phyloP scores from a whole-genome alignment of 2,888 invertebrate species.

The Tipula lateralis region DNA sequence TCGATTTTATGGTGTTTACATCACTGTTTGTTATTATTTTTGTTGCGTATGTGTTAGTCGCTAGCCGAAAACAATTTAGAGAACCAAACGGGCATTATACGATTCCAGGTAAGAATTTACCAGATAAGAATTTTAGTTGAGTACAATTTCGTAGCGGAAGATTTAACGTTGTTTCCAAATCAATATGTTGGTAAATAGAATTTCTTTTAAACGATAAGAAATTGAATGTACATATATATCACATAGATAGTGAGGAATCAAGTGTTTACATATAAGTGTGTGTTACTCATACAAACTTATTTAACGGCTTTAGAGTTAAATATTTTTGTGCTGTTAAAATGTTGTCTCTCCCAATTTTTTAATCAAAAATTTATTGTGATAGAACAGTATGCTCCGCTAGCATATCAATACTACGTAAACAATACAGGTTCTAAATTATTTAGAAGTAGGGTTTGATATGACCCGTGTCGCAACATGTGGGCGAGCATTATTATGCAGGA shows the following conservation, averaged over 20 bases:
- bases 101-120: constrained; percentile 35
- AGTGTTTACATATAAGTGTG: no score
- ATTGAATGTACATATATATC: neutral
- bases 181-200: neutral
- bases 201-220: neutral
- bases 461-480: no score
- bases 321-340: no score
- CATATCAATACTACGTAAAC: no score
- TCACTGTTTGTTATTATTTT: neutral
- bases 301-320: no score
- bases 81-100: constrained; percentile 34
- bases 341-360: no score
- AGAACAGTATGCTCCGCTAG: no score
- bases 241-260: neutral
- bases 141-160: neutral
- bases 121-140: neutral
- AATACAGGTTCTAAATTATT: no score
- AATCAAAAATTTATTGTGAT: no score
- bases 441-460: no score
- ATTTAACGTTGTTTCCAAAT: neutral
- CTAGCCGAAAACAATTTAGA: neutral
- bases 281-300: no score
- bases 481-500: no score
- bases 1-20: constrained; percentile 27
- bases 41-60: constrained; percentile 29